These are phyloP conservation scores for Semotilus atromaculatus DNA, from an alignment of 2,797 vertebrate species.

Conservation along the genomic window DNA sequence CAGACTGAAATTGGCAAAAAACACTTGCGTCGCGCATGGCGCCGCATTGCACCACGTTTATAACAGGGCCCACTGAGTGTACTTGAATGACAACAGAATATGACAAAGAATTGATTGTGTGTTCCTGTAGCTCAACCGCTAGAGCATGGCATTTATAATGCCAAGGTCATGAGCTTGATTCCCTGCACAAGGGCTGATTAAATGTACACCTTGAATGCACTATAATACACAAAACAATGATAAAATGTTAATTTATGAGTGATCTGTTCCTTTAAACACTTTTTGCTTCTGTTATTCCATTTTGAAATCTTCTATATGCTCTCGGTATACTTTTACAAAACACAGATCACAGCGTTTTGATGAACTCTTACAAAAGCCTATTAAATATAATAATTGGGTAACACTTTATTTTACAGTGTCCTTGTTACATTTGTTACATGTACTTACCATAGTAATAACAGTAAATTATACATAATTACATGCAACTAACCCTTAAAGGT, in stretches of 20 bases:
- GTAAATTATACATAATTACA: no score
- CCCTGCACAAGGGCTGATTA: background rate
- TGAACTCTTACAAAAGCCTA: background rate
- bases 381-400: background rate
- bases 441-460: no score
- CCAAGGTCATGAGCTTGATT: slow-evolving; percentile 10
- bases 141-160: background rate
- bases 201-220: background rate
- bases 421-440: no score
- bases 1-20: no score
- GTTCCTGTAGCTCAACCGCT: background rate
- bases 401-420: no score
- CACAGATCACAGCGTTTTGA: background rate
- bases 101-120: slow-evolving; percentile 23
- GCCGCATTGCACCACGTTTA: no score
- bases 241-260: background rate
- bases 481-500: no score
- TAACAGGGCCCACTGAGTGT: background rate
- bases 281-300: background rate
- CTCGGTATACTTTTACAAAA: background rate
- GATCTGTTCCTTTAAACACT: background rate
- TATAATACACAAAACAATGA: background rate
- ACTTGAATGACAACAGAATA: slow-evolving; percentile 13
- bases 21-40: no score
- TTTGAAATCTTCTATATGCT: background rate